These are phyloP conservation scores for Budorcas taxicolor DNA, from an alignment of 2,113 vertebrate genomes.

Conservation along the genomic window DNA sequence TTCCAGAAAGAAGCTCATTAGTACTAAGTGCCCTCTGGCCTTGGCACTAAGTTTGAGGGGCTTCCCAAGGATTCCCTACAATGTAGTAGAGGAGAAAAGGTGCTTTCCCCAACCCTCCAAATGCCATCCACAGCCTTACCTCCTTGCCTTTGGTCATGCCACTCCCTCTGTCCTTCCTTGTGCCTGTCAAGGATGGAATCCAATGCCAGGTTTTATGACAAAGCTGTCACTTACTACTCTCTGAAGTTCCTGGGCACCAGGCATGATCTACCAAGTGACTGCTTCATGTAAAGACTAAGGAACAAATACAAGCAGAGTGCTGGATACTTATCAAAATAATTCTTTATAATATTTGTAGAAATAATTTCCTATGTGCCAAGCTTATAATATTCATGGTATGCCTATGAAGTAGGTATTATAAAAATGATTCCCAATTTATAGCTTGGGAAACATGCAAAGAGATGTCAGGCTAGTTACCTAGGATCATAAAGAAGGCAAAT, in stretches of 20 bases:
- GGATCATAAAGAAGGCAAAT: not conserved
- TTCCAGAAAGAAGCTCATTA: not conserved
- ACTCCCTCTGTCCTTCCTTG: not conserved
- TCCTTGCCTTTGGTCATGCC: not conserved
- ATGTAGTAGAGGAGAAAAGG: not conserved
- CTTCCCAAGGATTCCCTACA: not conserved
- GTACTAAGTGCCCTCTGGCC: not conserved
- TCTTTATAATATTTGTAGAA: not conserved
- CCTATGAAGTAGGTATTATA: not conserved
- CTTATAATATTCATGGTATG: not conserved
- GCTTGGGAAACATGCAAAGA: slow-evolving; percentile 2
- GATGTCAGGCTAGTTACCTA: not conserved
- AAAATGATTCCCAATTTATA: not conserved
- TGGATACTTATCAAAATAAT: not conserved
- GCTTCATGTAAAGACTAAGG: slow-evolving; percentile 7
- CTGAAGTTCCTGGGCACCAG: not conserved
- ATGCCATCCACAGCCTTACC: not conserved
- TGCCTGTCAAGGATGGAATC: not conserved
- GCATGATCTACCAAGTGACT: not conserved
- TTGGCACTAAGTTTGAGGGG: not conserved
- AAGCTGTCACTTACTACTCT: not conserved
- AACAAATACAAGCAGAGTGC: not conserved
- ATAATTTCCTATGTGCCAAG: not conserved
- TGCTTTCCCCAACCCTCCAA: not conserved
- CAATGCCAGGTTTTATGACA: not conserved